These are phyloP conservation scores for Candoia aspera DNA, from an alignment of 2,113 vertebrate genomes.

Conservation along the genomic window DNA sequence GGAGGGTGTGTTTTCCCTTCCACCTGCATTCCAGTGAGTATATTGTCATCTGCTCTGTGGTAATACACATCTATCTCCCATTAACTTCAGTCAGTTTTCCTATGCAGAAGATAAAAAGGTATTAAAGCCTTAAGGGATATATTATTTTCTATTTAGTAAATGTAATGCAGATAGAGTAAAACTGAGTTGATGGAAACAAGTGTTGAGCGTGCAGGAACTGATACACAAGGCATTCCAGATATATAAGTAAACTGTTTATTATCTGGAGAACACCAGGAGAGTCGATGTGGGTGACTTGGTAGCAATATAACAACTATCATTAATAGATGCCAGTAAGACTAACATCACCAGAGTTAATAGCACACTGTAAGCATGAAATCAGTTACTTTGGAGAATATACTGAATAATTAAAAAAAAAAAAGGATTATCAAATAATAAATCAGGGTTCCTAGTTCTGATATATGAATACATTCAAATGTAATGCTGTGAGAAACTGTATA, in stretches of 20 bases:
- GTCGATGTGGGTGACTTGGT: conserved; percentile 1
- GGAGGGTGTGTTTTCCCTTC: conserved; percentile 35
- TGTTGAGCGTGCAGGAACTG: conserved; percentile 44
- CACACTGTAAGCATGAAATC: neutral
- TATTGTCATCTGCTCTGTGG: conserved; percentile 18
- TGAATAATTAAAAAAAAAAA: neutral
- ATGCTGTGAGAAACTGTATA: neutral
- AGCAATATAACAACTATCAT: conserved; percentile 32
- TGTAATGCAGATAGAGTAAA: conserved; percentile 31
- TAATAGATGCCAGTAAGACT: conserved; percentile 28
- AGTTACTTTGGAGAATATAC: neutral
- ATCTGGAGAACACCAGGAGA: conserved; percentile 44
- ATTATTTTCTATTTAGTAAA: conserved; percentile 45
- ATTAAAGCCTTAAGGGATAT: conserved; percentile 35
- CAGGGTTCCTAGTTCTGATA: neutral
- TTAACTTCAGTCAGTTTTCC: conserved; percentile 36
- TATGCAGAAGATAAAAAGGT: conserved; percentile 34
- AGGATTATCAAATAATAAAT: neutral
- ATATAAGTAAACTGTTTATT: conserved; percentile 47
- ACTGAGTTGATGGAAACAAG: conserved; percentile 37
- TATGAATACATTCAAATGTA: neutral
- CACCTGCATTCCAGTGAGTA: conserved; percentile 24
- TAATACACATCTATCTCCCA: conserved; percentile 42
- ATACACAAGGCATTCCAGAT: conserved; percentile 56
- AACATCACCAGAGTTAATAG: neutral